Base-by-base conservation (phyloP, 2,113 vertebrate genomes). In the Salminus brasiliensis region DNA sequence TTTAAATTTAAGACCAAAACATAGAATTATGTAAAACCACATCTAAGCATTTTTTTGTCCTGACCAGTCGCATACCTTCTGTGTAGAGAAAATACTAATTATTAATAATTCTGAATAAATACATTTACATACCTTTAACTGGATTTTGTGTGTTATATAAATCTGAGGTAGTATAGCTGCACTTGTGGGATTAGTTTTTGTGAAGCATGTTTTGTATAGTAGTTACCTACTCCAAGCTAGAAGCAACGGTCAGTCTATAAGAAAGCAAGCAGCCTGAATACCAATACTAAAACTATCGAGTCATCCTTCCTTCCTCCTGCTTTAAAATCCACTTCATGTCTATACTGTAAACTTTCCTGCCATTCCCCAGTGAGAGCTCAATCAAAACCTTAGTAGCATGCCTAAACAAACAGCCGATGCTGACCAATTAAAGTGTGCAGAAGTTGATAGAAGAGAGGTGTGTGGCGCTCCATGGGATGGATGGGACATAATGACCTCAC, bases 401-500 rank as follows among this genome's bases (percentile, higher is more conserved):
- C 85, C 88, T 87, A 83, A 90, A 85, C 85, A 89, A 89, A 91
- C 88, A 85, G 74, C 86, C 87, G 81, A 86, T 84, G 83, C 84
- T 62, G 85, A 85, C 90, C 90, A 92, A 93, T 94, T 93, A 93
- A 89, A 89, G 82, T 84, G 78, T 81, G 82, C 81, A 57, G 32
- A 12, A 74, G 49, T 32, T 76, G 81, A 91, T 91, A 84, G 89
- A 87, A 86, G 85, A 88, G 78, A 76, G 79, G 83, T 70, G 32
- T 72, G 74, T 73, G 83, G 82, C 85, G 85, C 83, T 84, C 83
- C 84, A 81, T 65, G 85, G 90, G 89, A 90, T 88, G 88, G 89
- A 92, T 90, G 88, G 86, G 84, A 83, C 81, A 86, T 90, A 91
- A 91, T 84, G 84, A 89, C 82, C 82, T 90, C 78, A 87, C 86